Evolutionary conservation across 2,888 invertebrate genomes (phyloP).

Genomic region (Tenthredo livida): DNA sequence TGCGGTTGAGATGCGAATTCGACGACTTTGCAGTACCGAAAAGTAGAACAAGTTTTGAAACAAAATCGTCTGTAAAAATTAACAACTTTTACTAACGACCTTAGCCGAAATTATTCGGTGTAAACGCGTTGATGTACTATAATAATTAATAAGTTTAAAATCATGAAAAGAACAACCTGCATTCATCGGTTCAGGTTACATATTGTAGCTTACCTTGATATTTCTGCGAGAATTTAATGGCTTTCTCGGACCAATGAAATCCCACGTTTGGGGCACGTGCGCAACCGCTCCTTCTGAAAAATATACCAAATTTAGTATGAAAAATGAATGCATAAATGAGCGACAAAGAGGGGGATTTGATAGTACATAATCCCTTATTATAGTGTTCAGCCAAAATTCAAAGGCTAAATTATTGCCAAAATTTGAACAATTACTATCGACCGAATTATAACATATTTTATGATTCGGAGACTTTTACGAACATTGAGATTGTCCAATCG

Average conservation of each 20-base stretch:
- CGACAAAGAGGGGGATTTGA: neutral
- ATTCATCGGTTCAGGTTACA: neutral
- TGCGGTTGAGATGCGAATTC: neutral
- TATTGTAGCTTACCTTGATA: constrained; percentile 6
- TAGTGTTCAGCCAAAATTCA: neutral
- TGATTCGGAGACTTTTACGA: neutral
- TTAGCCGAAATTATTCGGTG: neutral
- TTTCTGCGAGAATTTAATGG: neutral
- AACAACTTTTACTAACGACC: constrained; percentile 12
- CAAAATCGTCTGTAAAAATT: neutral
- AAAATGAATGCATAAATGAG: neutral
- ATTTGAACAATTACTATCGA: neutral
- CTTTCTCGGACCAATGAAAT: neutral
- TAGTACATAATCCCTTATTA: neutral
- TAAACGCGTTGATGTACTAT: neutral
- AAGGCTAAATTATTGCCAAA: neutral
- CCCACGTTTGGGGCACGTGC: neutral
- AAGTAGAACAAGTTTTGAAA: neutral
- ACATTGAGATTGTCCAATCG: neutral
- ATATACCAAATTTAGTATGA: neutral
- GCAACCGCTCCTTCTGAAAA: neutral
- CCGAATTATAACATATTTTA: neutral
- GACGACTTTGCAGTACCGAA: neutral
- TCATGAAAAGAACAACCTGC: neutral
- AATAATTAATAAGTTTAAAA: neutral